A percentile compares a stretch with the other conserved stretches of the same genome.
Evolutionary conservation across 2,113 vertebrate genomes (phyloP).

Genomic region (Leuciscus idus): DNA sequence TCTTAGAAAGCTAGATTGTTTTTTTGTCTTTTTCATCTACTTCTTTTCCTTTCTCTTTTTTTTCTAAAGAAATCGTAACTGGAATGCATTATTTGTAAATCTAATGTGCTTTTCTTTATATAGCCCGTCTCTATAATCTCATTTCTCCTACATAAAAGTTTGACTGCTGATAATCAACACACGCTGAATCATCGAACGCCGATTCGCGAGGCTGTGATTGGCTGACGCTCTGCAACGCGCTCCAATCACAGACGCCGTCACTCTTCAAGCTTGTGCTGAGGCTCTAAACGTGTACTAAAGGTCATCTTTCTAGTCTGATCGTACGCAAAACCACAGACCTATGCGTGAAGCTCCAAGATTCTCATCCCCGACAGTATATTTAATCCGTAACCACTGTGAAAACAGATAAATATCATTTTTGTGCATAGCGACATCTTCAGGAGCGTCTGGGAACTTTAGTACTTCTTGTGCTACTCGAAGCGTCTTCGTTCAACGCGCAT

Average conservation of each 20-base stretch:
- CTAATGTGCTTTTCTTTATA: slow-evolving; percentile 57
- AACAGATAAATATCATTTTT: slow-evolving; percentile 67
- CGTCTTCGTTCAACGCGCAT: slow-evolving; percentile 54
- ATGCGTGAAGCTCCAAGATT: neutral
- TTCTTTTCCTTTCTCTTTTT: slow-evolving; percentile 65
- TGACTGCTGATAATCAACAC: neutral
- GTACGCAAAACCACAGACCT: slow-evolving; percentile 6
- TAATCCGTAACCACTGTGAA: slow-evolving; percentile 64
- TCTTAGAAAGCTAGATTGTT: slow-evolving; percentile 86
- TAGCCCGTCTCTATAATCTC: slow-evolving; percentile 11
- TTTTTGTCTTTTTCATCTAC: slow-evolving; percentile 57
- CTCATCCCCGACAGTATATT: slow-evolving; percentile 47
- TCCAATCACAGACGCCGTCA: neutral
- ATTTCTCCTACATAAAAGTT: slow-evolving; percentile 25
- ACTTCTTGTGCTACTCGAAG: slow-evolving; percentile 71
- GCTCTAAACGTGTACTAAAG: neutral
- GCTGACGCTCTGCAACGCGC: neutral
- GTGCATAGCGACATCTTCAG: slow-evolving; percentile 80
- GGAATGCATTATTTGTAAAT: slow-evolving; percentile 78
- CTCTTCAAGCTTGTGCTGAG: slow-evolving; percentile 21
- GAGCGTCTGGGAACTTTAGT: slow-evolving; percentile 19
- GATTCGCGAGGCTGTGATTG: slow-evolving; percentile 11
- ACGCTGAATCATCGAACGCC: neutral
- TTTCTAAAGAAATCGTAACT: slow-evolving; percentile 60
- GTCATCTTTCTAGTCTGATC: neutral